Base-by-base conservation (phyloP, 2,888 invertebrate species). In the Sinotaia quadrata region DNA sequence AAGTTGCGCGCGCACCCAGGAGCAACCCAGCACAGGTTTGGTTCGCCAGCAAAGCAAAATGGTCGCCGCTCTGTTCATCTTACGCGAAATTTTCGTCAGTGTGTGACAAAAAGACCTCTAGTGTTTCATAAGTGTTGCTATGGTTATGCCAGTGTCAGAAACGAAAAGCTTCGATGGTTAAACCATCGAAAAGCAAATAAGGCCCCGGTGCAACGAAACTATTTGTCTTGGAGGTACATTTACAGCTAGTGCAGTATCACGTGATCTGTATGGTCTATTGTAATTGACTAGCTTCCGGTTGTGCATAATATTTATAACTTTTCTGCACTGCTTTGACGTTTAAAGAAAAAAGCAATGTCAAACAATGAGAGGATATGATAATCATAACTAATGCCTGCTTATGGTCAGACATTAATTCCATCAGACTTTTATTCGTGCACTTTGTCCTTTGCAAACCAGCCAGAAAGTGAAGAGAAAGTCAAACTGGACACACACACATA, bases 181-280 rank as follows among this genome's bases (percentile, higher is more conserved):
- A 29, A 61, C 61, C 61, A 61, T 51, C 61, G 61, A 34, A 61
- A 51, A 51, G 24, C 51, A 2, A 61, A 33, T 24, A 51, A 47
- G 34, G 51, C 49, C 8, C 51, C 61, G 24, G 31, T 33, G 18
- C 34, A 36, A 15, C 27, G 18, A 27, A 47, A 10, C 15, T 61
- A 61, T 49, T 44, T 47, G 18, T 21, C 61, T n/a, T 61, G 61
- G 51, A 61, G 61, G 33, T 61, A 61, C 18, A 51, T 61, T 24
- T 49, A 61, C 49, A 61, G 61, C 51, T 61, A 51, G 61, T 47
- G n/a, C n/a, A n/a, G n/a, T n/a, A n/a, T n/a, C n/a, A n/a, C n/a
- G n/a, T n/a, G n/a, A n/a, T n/a, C n/a, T n/a, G n/a, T n/a, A n/a
- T n/a, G n/a, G n/a, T n/a, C n/a, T n/a, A n/a, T n/a, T n/a, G n/a